A percentile compares a stretch with the other conserved stretches of the same genome.
Conservation (phyloP, 2,888 invertebrate genomes). For the Drosophila fulvimacula region DNA sequence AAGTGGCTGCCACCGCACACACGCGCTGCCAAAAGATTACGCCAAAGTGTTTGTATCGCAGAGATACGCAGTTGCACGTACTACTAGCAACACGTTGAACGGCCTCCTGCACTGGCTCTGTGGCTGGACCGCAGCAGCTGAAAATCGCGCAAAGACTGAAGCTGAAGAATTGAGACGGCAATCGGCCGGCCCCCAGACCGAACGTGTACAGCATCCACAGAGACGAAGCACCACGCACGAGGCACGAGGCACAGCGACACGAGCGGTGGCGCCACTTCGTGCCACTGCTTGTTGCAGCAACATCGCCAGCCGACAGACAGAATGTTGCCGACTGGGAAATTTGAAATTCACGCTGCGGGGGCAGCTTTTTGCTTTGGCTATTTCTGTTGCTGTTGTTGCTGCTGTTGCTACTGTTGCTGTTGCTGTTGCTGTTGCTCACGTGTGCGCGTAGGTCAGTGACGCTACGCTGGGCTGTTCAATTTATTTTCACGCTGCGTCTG, state of each 20-base stretch:
- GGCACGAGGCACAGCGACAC: background rate
- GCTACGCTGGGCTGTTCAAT: conserved; percentile 63
- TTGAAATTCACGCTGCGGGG: conserved; percentile 56
- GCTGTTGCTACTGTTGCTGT: conserved; percentile 11
- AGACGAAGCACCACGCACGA: conserved; percentile 14
- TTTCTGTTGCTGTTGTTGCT: conserved; percentile 33
- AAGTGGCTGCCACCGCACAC: conserved; percentile 28
- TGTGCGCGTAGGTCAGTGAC: conserved; percentile 76
- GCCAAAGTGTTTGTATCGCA: conserved; percentile 24
- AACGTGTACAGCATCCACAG: conserved; percentile 35
- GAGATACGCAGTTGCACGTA: conserved; percentile 22
- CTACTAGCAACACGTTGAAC: conserved; percentile 19
- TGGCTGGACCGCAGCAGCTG: conserved; percentile 75
- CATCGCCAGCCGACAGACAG: conserved; percentile 48
- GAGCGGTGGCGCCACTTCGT: conserved; percentile 29
- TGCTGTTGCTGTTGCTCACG: conserved; percentile 46
- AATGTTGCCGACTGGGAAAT: conserved; percentile 66
- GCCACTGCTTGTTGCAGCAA: conserved; percentile 62
- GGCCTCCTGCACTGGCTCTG: conserved; percentile 5
- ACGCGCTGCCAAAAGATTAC: conserved; percentile 36
- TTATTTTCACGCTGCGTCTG: conserved; percentile 64
- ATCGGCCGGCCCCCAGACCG: conserved; percentile 13
- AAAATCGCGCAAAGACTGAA: conserved; percentile 84
- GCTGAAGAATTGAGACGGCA: conserved; percentile 40
- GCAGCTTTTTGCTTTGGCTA: conserved; percentile 47